These are phyloP conservation scores for Hermetia illucens DNA, from an alignment of 1,140 invertebrate species.

Conservation along the genomic window DNA sequence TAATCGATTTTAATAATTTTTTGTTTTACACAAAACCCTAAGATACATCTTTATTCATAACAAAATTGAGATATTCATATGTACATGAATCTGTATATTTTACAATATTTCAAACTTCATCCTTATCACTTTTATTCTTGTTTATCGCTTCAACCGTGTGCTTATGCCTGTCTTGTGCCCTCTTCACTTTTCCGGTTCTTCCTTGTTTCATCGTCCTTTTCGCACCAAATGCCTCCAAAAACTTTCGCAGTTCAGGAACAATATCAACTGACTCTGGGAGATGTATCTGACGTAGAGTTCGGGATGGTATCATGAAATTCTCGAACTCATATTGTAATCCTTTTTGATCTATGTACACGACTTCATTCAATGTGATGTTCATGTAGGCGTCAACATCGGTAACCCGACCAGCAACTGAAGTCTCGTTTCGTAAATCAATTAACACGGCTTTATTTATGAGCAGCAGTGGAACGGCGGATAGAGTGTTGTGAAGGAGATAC, in stretches of 20 bases:
- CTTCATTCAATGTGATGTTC: constrained; percentile 19
- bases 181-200: constrained; percentile 22
- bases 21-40: too few species aligned
- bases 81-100: too few species aligned
- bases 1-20: too few species aligned
- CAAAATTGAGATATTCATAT: too few species aligned
- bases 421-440: constrained; percentile 24
- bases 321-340: constrained; percentile 18
- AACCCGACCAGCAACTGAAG: constrained; percentile 20
- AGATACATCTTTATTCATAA: too few species aligned
- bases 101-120: too few species aligned
- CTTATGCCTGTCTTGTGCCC: constrained; percentile 18
- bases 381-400: constrained; percentile 18
- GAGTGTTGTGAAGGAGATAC: constrained; percentile 18
- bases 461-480: constrained; percentile 18
- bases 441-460: constrained; percentile 19
- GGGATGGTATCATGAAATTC: constrained; percentile 21
- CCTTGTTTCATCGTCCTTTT: constrained; percentile 10
- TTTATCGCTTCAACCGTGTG: constrained; percentile 16
- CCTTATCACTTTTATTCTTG: too few species aligned
- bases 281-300: constrained; percentile 23
- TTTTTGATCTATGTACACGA: constrained; percentile 21
- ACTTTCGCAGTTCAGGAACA: constrained; percentile 10
- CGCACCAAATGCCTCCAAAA: too few species aligned
- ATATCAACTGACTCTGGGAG: constrained; percentile 14